A percentile compares a stretch with the other conserved stretches of the same genome.
Conservation (phyloP, 1,140 invertebrate species). For the Dryas iulia region DNA sequence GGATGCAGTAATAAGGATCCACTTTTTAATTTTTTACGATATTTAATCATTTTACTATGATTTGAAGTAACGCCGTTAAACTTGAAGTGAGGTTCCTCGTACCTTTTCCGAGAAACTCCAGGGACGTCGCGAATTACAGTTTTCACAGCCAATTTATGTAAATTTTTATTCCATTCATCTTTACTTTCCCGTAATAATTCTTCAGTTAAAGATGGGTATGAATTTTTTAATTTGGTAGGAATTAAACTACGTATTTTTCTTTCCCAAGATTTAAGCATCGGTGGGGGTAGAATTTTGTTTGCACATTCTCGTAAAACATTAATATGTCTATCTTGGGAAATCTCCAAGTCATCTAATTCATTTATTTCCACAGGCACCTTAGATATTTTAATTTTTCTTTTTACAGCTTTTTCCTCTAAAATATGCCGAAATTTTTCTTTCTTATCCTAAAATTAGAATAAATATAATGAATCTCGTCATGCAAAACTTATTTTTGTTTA, state of each 20-base stretch:
- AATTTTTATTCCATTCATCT: constrained; percentile 70
- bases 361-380: constrained; percentile 39
- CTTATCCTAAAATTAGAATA: constrained; percentile 69
- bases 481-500: too few species aligned
- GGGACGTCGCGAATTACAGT: constrained; percentile 74
- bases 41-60: constrained; percentile 81
- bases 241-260: constrained; percentile 73
- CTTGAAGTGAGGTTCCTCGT: constrained; percentile 79
- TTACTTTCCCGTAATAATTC: constrained; percentile 76
- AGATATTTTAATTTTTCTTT: constrained; percentile 61
- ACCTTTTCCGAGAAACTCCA: constrained; percentile 58
- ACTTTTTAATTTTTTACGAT: constrained; percentile 79
- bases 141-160: constrained; percentile 77
- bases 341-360: constrained; percentile 57
- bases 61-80: constrained; percentile 81
- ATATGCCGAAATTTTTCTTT: constrained; percentile 62
- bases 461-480: too few species aligned
- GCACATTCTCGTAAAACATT: constrained; percentile 63
- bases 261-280: constrained; percentile 79
- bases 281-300: constrained; percentile 62
- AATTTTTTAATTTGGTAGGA: constrained; percentile 57
- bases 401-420: constrained; percentile 60
- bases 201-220: constrained; percentile 67
- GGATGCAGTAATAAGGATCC: constrained; percentile 82
- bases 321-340: constrained; percentile 66